Evolutionary conservation across 2,113 vertebrate genomes (phyloP).

Genomic region (Cinclus cinclus): DNA sequence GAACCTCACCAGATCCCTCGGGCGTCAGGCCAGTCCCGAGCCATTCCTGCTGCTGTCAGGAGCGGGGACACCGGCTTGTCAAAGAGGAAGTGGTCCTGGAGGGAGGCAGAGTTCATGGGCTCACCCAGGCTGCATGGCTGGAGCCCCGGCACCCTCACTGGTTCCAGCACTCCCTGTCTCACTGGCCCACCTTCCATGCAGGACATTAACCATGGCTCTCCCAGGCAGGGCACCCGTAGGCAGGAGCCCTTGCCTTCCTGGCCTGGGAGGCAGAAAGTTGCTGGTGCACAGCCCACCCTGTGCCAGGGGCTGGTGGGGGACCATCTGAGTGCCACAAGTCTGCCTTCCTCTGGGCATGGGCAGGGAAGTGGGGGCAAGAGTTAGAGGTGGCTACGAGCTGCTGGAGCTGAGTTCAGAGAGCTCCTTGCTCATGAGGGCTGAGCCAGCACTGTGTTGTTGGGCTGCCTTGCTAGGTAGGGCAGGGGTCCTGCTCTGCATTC

Average conservation of each 20-base stretch:
- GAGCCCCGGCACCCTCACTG: not conserved
- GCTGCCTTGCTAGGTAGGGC: not conserved
- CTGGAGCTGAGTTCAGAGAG: not conserved
- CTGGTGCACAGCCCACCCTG: not conserved
- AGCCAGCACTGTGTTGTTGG: not conserved
- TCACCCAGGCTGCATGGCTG: not conserved
- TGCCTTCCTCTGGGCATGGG: not conserved
- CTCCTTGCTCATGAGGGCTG: not conserved
- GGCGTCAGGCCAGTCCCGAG: conserved; percentile 86
- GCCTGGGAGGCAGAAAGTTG: not conserved
- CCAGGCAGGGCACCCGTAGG: not conserved
- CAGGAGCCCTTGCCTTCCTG: not conserved
- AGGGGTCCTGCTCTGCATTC: not conserved
- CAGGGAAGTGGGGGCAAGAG: not conserved
- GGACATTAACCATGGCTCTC: rapidly evolving
- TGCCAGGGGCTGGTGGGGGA: not conserved
- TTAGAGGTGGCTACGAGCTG: not conserved
- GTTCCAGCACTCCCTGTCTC: not conserved
- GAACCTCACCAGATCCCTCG: conserved; percentile 82
- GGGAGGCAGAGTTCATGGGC: not conserved
- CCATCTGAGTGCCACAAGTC: not conserved
- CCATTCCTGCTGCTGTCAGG: conserved; percentile 83
- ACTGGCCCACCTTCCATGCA: not conserved
- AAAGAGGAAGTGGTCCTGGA: conserved; percentile 85
- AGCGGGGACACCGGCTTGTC: conserved; percentile 85